Conservation (phyloP, 2,888 invertebrate genomes). For the Sceliomorpha sp. region DNA sequence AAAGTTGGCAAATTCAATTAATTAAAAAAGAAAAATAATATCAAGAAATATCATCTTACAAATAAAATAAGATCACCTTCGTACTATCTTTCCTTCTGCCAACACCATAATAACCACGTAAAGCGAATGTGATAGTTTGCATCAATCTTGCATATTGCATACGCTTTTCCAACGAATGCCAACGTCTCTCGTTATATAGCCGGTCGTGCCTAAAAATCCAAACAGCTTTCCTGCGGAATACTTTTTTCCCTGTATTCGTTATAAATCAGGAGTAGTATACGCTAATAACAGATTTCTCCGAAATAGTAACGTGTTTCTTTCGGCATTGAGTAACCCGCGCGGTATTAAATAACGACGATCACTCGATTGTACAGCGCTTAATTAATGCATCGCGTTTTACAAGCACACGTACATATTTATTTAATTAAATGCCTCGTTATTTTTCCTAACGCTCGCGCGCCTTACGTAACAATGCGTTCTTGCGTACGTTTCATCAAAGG, state of each 20-base stretch:
- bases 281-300: slow-evolving; percentile 47
- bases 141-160: slow-evolving; percentile 7
- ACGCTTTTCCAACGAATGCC: slow-evolving; percentile 24
- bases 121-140: not conserved
- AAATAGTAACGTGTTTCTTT: slow-evolving; percentile 31
- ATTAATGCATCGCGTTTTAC: slow-evolving; percentile 9
- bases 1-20: no score
- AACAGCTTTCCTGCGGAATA: slow-evolving; percentile 38
- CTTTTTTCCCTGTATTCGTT: slow-evolving; percentile 29
- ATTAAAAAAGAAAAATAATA: no score
- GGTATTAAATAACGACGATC: slow-evolving; percentile 36
- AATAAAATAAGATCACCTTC: no score
- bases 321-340: slow-evolving; percentile 29
- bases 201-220: slow-evolving; percentile 29
- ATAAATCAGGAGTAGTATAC: slow-evolving; percentile 39
- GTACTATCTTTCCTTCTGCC: no score
- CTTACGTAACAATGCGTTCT: no score
- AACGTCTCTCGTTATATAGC: slow-evolving; percentile 17
- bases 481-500: no score
- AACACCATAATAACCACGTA: not conserved
- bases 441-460: no score
- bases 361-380: slow-evolving; percentile 21
- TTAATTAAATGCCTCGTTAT: no score
- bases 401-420: no score
- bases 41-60: no score